These are phyloP conservation scores for Leistus spinibarbis DNA, from an alignment of 2,888 invertebrate genomes.

Conservation along the genomic window DNA sequence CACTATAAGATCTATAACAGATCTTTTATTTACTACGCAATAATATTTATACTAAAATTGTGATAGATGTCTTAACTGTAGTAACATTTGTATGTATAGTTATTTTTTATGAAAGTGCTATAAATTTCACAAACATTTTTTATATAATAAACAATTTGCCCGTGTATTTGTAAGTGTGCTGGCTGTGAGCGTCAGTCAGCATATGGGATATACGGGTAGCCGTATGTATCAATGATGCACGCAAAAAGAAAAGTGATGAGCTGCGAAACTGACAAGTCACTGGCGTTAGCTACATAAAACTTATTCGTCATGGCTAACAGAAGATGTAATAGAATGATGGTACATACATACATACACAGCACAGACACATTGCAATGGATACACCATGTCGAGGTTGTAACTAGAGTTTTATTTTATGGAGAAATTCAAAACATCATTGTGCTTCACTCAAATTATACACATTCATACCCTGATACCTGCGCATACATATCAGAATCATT, in stretches of 20 bases:
- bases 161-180: not conserved
- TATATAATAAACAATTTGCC: not conserved
- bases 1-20: no score
- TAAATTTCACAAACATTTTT: slow-evolving; percentile 16
- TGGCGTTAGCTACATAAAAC: slow-evolving; percentile 11
- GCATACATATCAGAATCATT: no score
- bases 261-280: slow-evolving; percentile 25
- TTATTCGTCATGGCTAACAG: slow-evolving; percentile 8
- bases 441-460: no score
- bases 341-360: not conserved
- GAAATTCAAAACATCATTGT: not conserved
- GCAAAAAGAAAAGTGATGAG: slow-evolving; percentile 17
- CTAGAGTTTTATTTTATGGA: not conserved
- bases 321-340: not conserved
- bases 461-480: no score
- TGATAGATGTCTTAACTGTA: no score
- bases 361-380: not conserved
- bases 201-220: slow-evolving; percentile 32
- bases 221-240: slow-evolving; percentile 9
- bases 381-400: not conserved
- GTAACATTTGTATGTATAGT: no score
- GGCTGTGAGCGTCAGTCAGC: slow-evolving; percentile 2
- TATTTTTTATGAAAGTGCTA: not conserved
- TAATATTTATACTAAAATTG: no score
- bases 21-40: no score